Evolutionary conservation across 2,888 invertebrate species (phyloP).

Genomic region (Agonopterix arenella): DNA sequence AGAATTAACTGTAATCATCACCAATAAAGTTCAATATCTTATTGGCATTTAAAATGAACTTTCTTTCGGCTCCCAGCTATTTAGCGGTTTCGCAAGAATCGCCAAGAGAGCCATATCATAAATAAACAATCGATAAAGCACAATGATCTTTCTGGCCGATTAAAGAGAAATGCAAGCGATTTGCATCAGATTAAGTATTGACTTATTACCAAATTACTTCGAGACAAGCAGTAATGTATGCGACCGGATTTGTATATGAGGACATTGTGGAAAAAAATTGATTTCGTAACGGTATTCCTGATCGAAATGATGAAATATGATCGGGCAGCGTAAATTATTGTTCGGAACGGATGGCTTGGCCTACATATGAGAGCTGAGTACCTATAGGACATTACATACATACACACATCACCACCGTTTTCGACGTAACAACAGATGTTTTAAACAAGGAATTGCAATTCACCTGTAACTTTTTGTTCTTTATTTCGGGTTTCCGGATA

Average conservation of each 20-base stretch:
- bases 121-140: background rate
- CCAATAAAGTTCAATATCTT: no score
- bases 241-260: constrained; percentile 34
- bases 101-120: no score
- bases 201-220: constrained; percentile 45
- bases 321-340: background rate
- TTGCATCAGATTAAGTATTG: constrained; percentile 57
- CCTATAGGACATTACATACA: no score
- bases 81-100: no score
- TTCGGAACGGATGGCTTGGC: background rate
- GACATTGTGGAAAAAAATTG: constrained; percentile 21
- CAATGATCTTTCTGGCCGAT: background rate
- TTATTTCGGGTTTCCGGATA: no score
- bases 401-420: no score
- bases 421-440: no score
- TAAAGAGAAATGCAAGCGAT: constrained; percentile 25
- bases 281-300: constrained; percentile 31
- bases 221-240: constrained; percentile 17
- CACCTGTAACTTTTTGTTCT: no score
- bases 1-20: no score
- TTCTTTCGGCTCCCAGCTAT: no score
- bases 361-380: background rate
- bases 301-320: constrained; percentile 6
- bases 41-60: no score
- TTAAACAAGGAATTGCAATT: no score